Evolutionary conservation across 23 tunicate genomes (phyloP).

Genomic region (Ciona savignyi): DNA sequence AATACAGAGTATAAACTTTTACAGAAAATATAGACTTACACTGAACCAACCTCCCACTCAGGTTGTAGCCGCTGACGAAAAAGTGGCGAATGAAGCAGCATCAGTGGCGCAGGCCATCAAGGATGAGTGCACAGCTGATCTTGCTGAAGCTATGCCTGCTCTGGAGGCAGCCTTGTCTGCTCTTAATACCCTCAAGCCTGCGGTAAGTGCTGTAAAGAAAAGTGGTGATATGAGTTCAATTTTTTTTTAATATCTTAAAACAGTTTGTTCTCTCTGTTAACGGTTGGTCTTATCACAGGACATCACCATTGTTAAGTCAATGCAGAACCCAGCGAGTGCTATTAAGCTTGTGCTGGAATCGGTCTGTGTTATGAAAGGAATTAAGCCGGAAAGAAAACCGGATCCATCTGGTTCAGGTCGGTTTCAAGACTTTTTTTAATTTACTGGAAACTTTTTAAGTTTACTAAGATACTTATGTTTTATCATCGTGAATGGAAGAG

Average conservation of each 20-base stretch:
- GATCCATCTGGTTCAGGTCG: constrained; percentile 91
- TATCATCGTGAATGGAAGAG: too few species aligned
- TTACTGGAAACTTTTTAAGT: too few species aligned
- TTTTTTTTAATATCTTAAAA: not conserved
- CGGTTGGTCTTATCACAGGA: constrained; percentile 65
- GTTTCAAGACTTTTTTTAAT: not conserved
- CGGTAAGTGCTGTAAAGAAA: too few species aligned
- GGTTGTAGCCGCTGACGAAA: constrained; percentile 93
- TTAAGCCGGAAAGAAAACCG: constrained; percentile 97
- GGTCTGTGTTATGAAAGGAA: constrained; percentile 90
- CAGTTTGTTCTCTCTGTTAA: not conserved
- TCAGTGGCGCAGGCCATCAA: constrained; percentile 85
- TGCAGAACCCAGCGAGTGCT: constrained; percentile 85
- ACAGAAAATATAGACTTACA: too few species aligned
- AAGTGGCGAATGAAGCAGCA: constrained; percentile 91
- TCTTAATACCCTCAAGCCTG: constrained; percentile 88
- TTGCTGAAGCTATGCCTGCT: constrained; percentile 96
- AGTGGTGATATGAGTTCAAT: not conserved
- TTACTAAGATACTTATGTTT: too few species aligned
- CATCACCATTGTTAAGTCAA: constrained; percentile 84
- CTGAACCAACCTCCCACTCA: too few species aligned
- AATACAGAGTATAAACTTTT: too few species aligned
- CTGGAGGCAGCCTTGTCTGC: constrained; percentile 88
- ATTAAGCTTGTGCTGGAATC: constrained; percentile 89
- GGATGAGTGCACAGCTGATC: constrained; percentile 90